A percentile compares a stretch with the other conserved stretches of the same genome.
Conservation (phyloP, 2,888 invertebrate species). For the Schizaphis graminum region DNA sequence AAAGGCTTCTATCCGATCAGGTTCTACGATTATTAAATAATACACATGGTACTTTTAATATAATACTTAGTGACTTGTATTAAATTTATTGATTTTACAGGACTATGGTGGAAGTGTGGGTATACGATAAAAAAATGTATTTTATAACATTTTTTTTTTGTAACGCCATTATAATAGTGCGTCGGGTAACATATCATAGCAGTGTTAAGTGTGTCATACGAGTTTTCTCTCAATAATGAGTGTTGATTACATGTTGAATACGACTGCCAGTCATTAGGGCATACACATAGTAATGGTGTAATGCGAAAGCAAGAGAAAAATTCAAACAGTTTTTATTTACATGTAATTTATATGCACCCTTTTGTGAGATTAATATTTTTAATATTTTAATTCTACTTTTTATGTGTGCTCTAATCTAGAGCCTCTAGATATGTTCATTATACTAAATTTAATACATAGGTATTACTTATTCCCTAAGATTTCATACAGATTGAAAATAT, state of each 20-base stretch:
- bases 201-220: not conserved
- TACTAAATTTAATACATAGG: not conserved
- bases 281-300: not conserved
- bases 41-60: not conserved
- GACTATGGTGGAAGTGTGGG: not conserved
- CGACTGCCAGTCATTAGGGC: constrained; percentile 19
- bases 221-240: constrained; percentile 27
- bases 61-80: not conserved
- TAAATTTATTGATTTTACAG: not conserved
- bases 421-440: not conserved
- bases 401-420: not conserved
- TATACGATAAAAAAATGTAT: not conserved
- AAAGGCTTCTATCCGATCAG: constrained; percentile 45
- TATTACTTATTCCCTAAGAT: not conserved
- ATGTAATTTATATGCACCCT: not conserved
- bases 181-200: not conserved
- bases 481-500: not conserved
- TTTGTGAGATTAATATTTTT: not conserved
- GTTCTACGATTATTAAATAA: constrained; percentile 10
- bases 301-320: not conserved
- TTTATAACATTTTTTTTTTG: not conserved
- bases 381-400: constrained; percentile 24
- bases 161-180: constrained; percentile 23
- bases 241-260: constrained; percentile 46
- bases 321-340: constrained; percentile 33